phyloP scores from a whole-genome alignment of 2,113 vertebrate species.

The Platysternon megacephalum region DNA sequence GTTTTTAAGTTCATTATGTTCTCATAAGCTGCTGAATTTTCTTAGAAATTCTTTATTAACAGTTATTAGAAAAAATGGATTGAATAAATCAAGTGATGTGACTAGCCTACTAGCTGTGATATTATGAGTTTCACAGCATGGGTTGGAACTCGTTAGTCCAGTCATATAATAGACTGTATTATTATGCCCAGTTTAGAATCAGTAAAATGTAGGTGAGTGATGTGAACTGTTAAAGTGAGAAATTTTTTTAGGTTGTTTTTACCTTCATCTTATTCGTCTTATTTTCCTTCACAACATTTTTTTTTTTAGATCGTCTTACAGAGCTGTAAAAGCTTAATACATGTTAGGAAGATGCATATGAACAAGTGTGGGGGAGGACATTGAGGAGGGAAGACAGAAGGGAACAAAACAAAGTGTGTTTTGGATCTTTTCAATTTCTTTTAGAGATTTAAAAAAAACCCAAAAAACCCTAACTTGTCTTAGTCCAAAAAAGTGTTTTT shows the following conservation, averaged over 20 bases:
- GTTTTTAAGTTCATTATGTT: neutral
- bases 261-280: neutral
- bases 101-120: neutral
- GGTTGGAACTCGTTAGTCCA: neutral
- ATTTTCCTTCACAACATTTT: neutral
- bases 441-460: neutral
- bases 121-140: neutral
- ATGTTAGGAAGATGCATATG: neutral
- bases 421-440: neutral
- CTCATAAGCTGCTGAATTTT: neutral
- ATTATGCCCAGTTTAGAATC: neutral
- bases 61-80: neutral
- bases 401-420: neutral
- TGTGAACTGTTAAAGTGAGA: neutral
- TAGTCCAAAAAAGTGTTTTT: neutral
- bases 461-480: neutral
- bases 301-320: neutral
- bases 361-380: neutral
- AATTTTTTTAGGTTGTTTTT: neutral
- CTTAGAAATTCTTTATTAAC: neutral
- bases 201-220: neutral
- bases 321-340: neutral
- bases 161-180: neutral
- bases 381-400: neutral
- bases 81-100: neutral